Evolutionary conservation across 2,888 invertebrate genomes (phyloP).

Genomic region (Drosophila maculinotata): DNA sequence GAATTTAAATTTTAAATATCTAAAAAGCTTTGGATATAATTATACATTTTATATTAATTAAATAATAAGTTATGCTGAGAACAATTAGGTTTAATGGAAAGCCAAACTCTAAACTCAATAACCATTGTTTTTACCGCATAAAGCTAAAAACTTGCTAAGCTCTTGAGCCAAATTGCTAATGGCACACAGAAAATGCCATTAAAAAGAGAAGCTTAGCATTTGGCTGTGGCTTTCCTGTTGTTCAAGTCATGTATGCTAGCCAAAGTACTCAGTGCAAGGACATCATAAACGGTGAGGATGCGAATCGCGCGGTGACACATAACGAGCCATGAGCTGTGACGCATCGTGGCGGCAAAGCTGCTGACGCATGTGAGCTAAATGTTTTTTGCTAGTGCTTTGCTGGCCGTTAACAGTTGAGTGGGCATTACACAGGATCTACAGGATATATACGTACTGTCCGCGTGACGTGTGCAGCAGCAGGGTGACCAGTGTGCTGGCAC

Average conservation of each 20-base stretch:
- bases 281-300: constrained; percentile 8
- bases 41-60: not conserved
- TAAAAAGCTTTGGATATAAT: not conserved
- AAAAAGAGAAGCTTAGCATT: not conserved
- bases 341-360: constrained; percentile 32
- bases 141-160: not conserved
- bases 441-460: constrained; percentile 94
- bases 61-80: too few species aligned
- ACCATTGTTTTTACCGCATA: too few species aligned
- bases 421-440: constrained; percentile 22
- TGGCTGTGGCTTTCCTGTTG: not conserved
- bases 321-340: constrained; percentile 28
- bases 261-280: not conserved
- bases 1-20: not conserved
- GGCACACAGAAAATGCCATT: too few species aligned
- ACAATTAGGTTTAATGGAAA: not conserved
- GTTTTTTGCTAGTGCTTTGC: constrained; percentile 15
- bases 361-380: constrained; percentile 56
- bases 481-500: constrained; percentile 98
- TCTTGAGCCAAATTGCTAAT: not conserved
- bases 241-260: constrained; percentile 9
- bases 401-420: constrained; percentile 58
- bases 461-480: constrained; percentile 97
- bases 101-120: not conserved
- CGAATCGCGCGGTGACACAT: constrained; percentile 18